These are phyloP conservation scores for Grantiella picta DNA, from an alignment of 2,113 vertebrate genomes.

Conservation along the genomic window DNA sequence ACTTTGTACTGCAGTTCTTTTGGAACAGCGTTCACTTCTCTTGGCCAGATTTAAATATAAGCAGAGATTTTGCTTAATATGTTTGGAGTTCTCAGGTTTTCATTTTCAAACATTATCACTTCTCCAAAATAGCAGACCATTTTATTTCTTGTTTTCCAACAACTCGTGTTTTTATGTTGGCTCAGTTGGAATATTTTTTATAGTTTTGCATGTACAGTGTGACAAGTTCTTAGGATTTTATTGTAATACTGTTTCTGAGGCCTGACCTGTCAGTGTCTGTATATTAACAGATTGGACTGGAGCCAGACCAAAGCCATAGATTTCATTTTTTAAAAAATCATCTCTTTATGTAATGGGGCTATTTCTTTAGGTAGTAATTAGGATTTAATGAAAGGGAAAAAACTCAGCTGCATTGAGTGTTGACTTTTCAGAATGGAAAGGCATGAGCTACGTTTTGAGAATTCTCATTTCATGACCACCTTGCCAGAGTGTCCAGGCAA, in stretches of 20 bases:
- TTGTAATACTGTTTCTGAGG: background rate
- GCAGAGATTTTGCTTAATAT: conserved; percentile 28
- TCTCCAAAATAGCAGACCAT: conserved; percentile 26
- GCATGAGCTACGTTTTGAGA: background rate
- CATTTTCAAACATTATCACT: conserved; percentile 39
- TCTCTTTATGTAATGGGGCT: background rate
- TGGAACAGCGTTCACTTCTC: background rate
- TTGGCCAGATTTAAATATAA: conserved; percentile 35
- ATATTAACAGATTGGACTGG: background rate
- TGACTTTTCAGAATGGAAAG: background rate
- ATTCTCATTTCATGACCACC: background rate
- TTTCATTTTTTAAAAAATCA: background rate
- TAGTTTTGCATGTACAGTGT: background rate
- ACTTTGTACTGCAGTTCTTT: conserved; percentile 46
- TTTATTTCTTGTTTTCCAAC: conserved; percentile 55
- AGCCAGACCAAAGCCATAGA: background rate
- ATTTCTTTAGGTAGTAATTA: background rate
- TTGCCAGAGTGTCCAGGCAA: background rate
- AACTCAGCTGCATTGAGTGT: background rate
- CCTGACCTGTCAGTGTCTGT: background rate
- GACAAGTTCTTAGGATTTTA: background rate
- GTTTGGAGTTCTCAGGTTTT: conserved; percentile 27
- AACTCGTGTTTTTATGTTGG: conserved; percentile 23
- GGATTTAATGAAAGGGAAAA: background rate
- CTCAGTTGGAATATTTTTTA: background rate